Evolutionary conservation across 2,888 invertebrate genomes (phyloP), one percentile per base, ranked within the genome.

Genomic region (Hypomecis atomaria): DNA sequence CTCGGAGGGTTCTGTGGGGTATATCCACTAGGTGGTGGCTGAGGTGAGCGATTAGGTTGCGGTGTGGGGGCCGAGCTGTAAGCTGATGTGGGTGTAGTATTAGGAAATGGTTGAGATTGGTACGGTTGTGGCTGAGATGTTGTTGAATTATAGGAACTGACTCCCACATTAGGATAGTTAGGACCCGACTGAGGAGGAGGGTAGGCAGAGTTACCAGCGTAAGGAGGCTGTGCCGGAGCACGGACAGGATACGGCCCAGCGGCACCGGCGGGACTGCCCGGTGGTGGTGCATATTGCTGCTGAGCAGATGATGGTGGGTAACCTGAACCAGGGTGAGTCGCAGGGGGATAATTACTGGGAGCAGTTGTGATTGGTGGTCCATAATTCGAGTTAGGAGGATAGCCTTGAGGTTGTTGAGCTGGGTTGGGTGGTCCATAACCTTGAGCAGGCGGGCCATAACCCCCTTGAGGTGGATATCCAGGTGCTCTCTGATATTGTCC

Each of bases 381-480:
- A 85, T 95, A 95, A 72, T 88, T 93, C 37, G 93, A 93, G 80
- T 94, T 95, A 10, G 95, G 95, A 62, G 94, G 94, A 80, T 96
- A 96, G 0, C 94, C 94, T 73, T 95, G 95, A 38, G 95, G 94
- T 84, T 94, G 95, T 69, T 90, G 91, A 49, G 86, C 67, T 67
- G 94, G 93, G 71, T 95, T 95, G 37, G 95, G 95, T 13, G 94
- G 94, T 4, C 94, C 94, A 80, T 95, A 94, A 38, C 94, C 94
- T 77, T 95, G 95, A 62, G 92, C 93, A 56, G 95, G 95, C 59
- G 95, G 95, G 10, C 95, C 95, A 86, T 96, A 95, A 38, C 94
- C 94, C 60, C 94, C 94, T 79, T 95, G 96, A 57, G 95, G 95
- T 49, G 95, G 95, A 82, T 95, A 95, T 8, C 93, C 93, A 69